Base-by-base conservation (phyloP, 2,797 vertebrate species). In the Poeciliopsis infans region DNA sequence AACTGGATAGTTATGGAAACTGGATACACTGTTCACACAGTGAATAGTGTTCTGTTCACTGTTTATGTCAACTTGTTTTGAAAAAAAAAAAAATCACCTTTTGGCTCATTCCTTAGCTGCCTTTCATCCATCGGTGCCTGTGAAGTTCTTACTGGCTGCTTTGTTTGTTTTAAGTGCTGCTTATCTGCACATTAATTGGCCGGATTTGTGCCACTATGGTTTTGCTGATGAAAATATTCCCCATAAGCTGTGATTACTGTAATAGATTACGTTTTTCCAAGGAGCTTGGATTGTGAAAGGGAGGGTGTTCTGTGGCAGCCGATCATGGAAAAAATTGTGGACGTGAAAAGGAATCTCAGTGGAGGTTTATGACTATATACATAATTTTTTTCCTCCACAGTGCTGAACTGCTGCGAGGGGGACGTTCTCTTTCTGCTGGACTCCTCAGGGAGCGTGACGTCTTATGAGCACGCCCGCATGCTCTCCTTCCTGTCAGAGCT, bases 401-500 rank as follows among this genome's bases (percentile, higher is more conserved):
- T 94, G 86, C 75, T 93, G 75, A 95, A 96, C 91, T 96, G 93
- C 87, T 94, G 96, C 0, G 96, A 97, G 83, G 98, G 98, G 0
- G 98, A 99, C 25, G 92, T 99, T 81, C 95, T 99, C 86, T 96
- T 99, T 90, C 86, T 99, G 49, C 51, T 99, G 93, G 98, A 99
- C 91, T 98, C 98, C 85, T 99, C 97, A 0, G 97, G 97, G 71
- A 99, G 98, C 0, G 96, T 99, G 79, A 97, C 97, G 0, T 96
- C 95, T 80, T 97, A 99, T 18, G 98, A 99, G 84, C 97, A 97
- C 90, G 96, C 96, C 79, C 94, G 87, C 74, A 95, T 98, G 90
- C 96, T 97, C 69, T 87, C 94, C 72, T 99, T 99, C 91, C 94
- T 99, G 79, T 97, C 97, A 1, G 97, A 97, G 80, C 96, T 99